Evolutionary conservation across 2,113 vertebrate genomes (phyloP).

Genomic region (Pelecanus crispus): DNA sequence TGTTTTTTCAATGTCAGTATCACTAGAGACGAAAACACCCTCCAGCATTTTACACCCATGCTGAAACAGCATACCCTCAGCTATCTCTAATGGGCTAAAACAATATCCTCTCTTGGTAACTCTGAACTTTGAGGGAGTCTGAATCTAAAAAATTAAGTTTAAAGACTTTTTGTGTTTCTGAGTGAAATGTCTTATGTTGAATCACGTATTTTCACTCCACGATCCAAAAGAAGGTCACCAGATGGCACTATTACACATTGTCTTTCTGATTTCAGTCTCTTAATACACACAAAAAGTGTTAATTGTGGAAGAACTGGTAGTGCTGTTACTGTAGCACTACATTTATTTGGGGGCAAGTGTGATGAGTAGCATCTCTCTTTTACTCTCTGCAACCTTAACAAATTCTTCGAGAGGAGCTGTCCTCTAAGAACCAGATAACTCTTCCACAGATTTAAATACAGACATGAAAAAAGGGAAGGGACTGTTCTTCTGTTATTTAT

Average conservation of each 20-base stretch:
- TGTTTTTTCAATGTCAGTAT: neutral
- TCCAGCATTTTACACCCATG: neutral
- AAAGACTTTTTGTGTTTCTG: neutral
- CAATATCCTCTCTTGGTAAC: neutral
- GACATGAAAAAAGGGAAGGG: neutral
- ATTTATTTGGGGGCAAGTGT: neutral
- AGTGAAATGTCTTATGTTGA: neutral
- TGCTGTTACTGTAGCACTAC: neutral
- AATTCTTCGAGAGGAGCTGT: neutral
- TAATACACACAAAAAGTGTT: neutral
- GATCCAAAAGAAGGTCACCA: neutral
- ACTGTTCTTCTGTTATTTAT: neutral
- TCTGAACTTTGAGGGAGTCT: neutral
- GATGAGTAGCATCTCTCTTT: neutral
- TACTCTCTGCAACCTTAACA: neutral
- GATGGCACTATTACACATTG: conserved; percentile 41
- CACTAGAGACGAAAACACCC: neutral
- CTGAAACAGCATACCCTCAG: neutral
- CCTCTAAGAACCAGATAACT: neutral
- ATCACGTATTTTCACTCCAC: neutral
- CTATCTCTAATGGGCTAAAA: neutral
- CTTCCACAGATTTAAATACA: neutral
- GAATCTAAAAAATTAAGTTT: neutral
- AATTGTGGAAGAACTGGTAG: neutral
- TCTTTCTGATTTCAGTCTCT: neutral